phyloP scores from a whole-genome alignment of 2,113 vertebrate genomes.

The Burhinus oedicnemus region DNA sequence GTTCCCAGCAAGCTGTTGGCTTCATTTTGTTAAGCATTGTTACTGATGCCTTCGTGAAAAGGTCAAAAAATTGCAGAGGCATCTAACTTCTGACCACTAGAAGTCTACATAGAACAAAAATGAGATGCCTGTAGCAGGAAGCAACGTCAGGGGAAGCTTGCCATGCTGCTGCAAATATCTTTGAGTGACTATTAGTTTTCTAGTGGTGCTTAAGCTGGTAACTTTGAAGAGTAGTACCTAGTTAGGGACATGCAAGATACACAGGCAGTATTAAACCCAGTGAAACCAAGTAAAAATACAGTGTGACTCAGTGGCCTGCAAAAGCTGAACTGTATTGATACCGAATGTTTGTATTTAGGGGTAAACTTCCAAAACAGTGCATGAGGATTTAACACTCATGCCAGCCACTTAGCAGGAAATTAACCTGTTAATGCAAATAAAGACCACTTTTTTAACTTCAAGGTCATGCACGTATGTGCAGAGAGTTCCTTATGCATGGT shows the following conservation, averaged over 20 bases:
- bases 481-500: not conserved
- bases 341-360: not conserved
- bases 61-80: not conserved
- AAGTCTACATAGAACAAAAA: not conserved
- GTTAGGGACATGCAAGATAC: not conserved
- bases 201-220: not conserved
- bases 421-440: not conserved
- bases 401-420: not conserved
- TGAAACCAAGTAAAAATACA: not conserved
- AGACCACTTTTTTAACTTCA: not conserved
- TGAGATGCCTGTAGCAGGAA: not conserved
- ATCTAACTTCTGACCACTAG: not conserved
- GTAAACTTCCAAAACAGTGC: not conserved
- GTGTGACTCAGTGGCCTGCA: not conserved
- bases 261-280: not conserved
- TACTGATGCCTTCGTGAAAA: not conserved
- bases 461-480: not conserved
- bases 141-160: not conserved
- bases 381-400: not conserved
- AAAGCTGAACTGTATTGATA: not conserved
- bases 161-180: not conserved
- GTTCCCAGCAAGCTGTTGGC: not conserved
- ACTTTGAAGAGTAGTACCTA: not conserved
- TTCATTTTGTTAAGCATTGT: not conserved
- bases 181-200: not conserved